Conservation (phyloP, 2,888 invertebrate species). For the Drosophila fungiperda region DNA sequence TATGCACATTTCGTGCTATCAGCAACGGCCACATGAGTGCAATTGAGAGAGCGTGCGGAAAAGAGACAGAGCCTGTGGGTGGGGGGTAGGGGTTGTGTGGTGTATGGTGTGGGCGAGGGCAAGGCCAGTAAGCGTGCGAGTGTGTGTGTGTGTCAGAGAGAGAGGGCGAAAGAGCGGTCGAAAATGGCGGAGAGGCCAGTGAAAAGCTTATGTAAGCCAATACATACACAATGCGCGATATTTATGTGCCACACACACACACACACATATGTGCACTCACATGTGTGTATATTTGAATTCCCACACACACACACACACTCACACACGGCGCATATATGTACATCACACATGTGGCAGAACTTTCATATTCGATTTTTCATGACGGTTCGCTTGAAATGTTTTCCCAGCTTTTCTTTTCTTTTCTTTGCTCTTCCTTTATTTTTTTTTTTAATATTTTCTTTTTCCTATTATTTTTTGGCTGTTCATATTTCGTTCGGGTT, state of each 20-base stretch:
- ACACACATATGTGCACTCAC: conserved; percentile 19
- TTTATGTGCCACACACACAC: conserved; percentile 50
- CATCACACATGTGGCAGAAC: conserved; percentile 53
- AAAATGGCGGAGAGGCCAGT: conserved; percentile 63
- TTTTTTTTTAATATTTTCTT: not conserved
- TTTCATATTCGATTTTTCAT: conserved; percentile 76
- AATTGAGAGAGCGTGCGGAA: conserved; percentile 47
- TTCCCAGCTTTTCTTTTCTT: conserved; percentile 27
- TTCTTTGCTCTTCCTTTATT: not conserved
- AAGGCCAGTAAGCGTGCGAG: not conserved
- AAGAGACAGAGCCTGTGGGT: conserved; percentile 44
- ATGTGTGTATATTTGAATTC: conserved; percentile 7
- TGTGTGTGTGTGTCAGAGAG: not conserved
- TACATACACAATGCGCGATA: conserved; percentile 75
- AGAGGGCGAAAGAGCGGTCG: conserved; percentile 43
- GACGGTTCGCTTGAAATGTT: conserved; percentile 50
- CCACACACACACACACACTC: conserved; percentile 31
- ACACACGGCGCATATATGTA: conserved; percentile 17
- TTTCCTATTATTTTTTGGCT: not conserved
- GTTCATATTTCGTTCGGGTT: conserved; percentile 12
- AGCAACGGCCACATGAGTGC: conserved; percentile 65
- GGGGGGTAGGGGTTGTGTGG: conserved; percentile 1
- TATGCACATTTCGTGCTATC: conserved; percentile 82
- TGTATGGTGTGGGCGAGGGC: conserved; percentile 2
- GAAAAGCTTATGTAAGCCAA: conserved; percentile 79